Conservation (phyloP, 2,113 vertebrate species). For the Recurvirostra avosetta region DNA sequence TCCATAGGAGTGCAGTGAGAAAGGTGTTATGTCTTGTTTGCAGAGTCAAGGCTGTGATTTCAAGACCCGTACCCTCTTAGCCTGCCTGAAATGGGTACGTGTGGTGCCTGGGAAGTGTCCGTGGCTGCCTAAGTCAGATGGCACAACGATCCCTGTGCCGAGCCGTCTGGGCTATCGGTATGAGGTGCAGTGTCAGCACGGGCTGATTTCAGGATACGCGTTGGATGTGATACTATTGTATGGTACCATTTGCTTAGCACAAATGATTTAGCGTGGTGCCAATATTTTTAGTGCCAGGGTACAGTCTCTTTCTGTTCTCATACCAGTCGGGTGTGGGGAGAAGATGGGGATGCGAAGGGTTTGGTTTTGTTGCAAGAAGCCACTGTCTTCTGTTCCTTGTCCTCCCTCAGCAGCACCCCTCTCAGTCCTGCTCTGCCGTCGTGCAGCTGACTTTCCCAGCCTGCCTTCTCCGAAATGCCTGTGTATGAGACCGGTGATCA, state of each 20-base stretch:
- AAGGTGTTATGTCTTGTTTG: not conserved
- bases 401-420: not conserved
- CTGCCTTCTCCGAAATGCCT: not conserved
- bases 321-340: fast-evolving
- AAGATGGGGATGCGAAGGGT: not conserved
- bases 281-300: not conserved
- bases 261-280: not conserved
- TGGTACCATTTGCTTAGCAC: not conserved
- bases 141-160: fast-evolving
- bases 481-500: not conserved
- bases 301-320: not conserved
- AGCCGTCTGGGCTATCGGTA: fast-evolving
- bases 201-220: not conserved
- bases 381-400: not conserved
- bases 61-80: too few relatives aligned
- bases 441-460: not conserved
- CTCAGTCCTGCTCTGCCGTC: not conserved
- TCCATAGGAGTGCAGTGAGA: not conserved
- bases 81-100: too few relatives aligned
- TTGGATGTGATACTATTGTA: not conserved
- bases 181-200: not conserved
- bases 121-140: fast-evolving
- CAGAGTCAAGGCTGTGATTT: not conserved
- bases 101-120: not conserved
- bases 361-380: not conserved